Evolutionary conservation across 2,797 vertebrate genomes (phyloP), one percentile per base, ranked within the genome.

Genomic region (Zalophus californianus): DNA sequence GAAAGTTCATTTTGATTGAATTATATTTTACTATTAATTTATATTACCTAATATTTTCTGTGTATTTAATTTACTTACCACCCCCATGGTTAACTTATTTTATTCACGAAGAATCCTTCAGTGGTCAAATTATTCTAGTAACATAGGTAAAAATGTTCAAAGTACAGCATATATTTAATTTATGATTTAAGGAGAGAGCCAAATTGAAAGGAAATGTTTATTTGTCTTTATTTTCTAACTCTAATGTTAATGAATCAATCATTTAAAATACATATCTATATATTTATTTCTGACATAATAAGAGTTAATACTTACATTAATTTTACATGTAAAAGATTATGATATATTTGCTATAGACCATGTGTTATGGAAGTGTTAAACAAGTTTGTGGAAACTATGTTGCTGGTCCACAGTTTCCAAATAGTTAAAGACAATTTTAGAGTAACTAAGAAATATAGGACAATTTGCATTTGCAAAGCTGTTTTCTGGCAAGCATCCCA

Each of bases 391-490:
- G 44, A 84, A 82, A 8, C 14, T 93, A 1, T 79, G 20, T 70
- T 78, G 11, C 29, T 92, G 14, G 9, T 72, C 15, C 5, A 86
- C 7, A 80, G n/a, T 80, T 94, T 90, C 9, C 27, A 85, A 85
- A 41, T n/a, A 77, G 20, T 84, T 96, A 82, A 94, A 73, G 16
- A 15, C 18, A 80, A 85, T 85, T 96, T 87, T 82, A 64, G n/a
- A 85, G 8, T 62, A 90, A 88, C 38, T 84, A 48, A 41, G 21
- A 96, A 82, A 84, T 66, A 91, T 5, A 78, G 18, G 25, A 35
- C 9, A 78, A 86, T 86, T 88, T 96, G 12, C 7, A 93, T 91
- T 94, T 92, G 50, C 21, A 75, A 93, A 93, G 25, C 29, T 89
- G 25, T 80, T 92, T 90, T 60, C 25, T 0, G 1, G 54, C 27